Evolutionary conservation across 2,113 vertebrate species (phyloP).

Genomic region (Oryzias javanicus): DNA sequence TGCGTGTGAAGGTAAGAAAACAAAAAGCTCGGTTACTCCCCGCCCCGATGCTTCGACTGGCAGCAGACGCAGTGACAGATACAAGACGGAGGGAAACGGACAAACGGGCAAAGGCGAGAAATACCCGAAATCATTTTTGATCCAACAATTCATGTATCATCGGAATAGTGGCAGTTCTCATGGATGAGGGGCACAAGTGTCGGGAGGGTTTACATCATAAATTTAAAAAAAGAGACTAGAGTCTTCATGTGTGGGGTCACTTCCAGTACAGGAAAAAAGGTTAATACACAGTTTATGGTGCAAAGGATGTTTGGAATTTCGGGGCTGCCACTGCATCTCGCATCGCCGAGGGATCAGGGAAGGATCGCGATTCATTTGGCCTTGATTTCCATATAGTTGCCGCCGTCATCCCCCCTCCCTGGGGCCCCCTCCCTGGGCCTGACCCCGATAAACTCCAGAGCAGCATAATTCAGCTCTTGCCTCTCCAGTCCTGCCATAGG

Average conservation of each 20-base stretch:
- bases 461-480: constrained; percentile 80
- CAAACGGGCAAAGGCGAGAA: constrained; percentile 30
- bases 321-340: constrained; percentile 71
- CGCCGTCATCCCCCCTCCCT: constrained; percentile 76
- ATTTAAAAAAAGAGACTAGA: constrained; percentile 34
- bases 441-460: constrained; percentile 73
- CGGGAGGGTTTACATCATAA: constrained; percentile 18
- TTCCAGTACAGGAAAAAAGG: constrained; percentile 26
- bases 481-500: constrained; percentile 76
- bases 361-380: constrained; percentile 83
- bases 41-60: constrained; percentile 74
- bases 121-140: constrained; percentile 23
- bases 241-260: constrained; percentile 27
- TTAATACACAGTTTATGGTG: constrained; percentile 41
- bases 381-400: constrained; percentile 81
- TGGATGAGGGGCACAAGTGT: constrained; percentile 24
- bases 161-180: constrained; percentile 23
- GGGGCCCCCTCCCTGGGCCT: constrained; percentile 70
- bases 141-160: background rate
- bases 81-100: constrained; percentile 30
- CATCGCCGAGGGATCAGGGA: constrained; percentile 77
- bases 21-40: constrained; percentile 51
- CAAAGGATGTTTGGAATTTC: constrained; percentile 16
- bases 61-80: constrained; percentile 72
- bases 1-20: constrained; percentile 48